Conservation (phyloP, 92 coral and sea anemone genomes). For the Hydrozoanthus gracilis region DNA sequence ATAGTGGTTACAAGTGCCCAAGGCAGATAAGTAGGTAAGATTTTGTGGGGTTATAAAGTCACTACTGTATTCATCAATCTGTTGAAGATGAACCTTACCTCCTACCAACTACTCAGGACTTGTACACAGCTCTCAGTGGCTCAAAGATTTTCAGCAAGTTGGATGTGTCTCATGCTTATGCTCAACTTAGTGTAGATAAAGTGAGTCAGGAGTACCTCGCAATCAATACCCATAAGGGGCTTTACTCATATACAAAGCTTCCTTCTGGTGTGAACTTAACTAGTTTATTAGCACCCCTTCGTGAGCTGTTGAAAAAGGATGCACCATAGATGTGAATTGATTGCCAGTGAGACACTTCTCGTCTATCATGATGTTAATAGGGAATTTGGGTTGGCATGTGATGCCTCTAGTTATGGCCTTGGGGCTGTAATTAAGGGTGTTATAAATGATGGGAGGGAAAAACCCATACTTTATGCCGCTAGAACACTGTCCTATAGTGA, state of each 20-base stretch:
- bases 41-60: constrained; percentile 45
- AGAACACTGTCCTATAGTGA: constrained; percentile 39
- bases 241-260: constrained; percentile 57
- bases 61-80: constrained; percentile 43
- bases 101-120: constrained; percentile 51
- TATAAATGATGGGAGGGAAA: constrained; percentile 1
- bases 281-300: constrained; percentile 63
- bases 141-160: constrained; percentile 63
- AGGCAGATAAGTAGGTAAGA: too few relatives aligned
- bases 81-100: constrained; percentile 57
- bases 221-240: constrained; percentile 56
- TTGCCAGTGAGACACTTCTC: constrained; percentile 19
- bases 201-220: constrained; percentile 46
- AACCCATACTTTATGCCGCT: constrained; percentile 8
- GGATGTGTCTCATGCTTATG: constrained; percentile 65
- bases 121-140: constrained; percentile 55
- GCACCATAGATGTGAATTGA: constrained; percentile 49
- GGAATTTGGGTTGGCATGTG: background rate
- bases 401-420: constrained; percentile 20
- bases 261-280: constrained; percentile 58
- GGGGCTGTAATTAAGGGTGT: background rate
- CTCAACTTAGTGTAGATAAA: constrained; percentile 52
- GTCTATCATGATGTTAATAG: constrained; percentile 7
- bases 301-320: constrained; percentile 52
- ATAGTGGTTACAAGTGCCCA: constrained; percentile 27